Base-by-base conservation (phyloP, 2,113 vertebrate genomes). In the Pteruthius melanotis region DNA sequence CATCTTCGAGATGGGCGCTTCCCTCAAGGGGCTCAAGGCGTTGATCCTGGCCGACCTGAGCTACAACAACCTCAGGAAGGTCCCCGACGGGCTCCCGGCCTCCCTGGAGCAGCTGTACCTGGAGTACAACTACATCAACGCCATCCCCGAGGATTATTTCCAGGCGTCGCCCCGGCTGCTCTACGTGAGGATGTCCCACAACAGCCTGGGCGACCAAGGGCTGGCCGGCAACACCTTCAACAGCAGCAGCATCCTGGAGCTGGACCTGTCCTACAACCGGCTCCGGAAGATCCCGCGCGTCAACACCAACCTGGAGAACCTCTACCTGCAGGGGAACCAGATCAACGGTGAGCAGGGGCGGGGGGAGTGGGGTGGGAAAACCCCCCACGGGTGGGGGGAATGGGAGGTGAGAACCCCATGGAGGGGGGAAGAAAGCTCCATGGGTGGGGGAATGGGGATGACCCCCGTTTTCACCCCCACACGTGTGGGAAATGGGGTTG, bases 181-280 rank as follows among this genome's bases (percentile, higher is more conserved):
- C 33, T 99, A 99, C 2, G 93, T 99, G 23, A 97, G 99, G 50
- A 98, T 99, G 93, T 98, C 99, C 18, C 99, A 99, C 97, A 99
- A 99, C 90, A 96, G 98, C 80, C 97, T 99, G 30, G 99, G 98
- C 52, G 98, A 99, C 91, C 98, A 98, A 5, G 99, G 99, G 4
- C 98, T 99, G 11, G 40, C 40, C 11, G 77, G 97, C 57, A 98
- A 99, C 97, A 98, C 98, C 44, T 99, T 99, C 93, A 99, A 99
- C 37, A 97, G 99, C 97, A 99, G 98, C 56, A 99, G 98, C 85
- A 96, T 99, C 93, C 98, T 99, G 7, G 99, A 99, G 96, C 98
- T 99, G 30, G 99, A 99, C 84, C 98, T 99, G 33, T 99, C 99
- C 86, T 99, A 98, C 97, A 99, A 99, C 97, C 98, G 98, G 90